Base-by-base conservation (phyloP, 2,113 vertebrate genomes). In the Datnioides undecimradiatus region DNA sequence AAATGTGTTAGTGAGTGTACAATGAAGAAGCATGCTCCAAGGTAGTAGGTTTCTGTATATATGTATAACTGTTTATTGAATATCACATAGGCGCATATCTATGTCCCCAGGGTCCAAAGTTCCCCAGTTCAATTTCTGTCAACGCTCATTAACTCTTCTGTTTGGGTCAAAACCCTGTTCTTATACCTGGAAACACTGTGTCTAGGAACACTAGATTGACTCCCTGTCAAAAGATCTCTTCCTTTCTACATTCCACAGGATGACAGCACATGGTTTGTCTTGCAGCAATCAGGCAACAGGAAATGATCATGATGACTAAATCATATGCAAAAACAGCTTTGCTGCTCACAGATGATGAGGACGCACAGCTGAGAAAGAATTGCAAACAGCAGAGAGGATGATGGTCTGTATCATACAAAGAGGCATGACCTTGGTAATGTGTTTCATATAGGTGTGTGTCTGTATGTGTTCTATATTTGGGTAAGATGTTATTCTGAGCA, bases 351-450 rank as follows among this genome's bases (percentile, higher is more conserved):
- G 31, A 43, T 49, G 38, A 64, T 59, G 21, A 27, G 60, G 19
- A 16, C 33, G 7, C 8, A 12, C 58, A 70, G 36, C 38, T 65
- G 36, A 55, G 34, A 62, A 34, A 36, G 31, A 65, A 69, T 51
- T 57, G 68, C 46, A 70, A 70, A 60, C 29, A 51, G 19, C 11
- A 29, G 16, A 64, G 55, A 48, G 16, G 14, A 45, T 33, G 17
- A 36, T 60, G 34, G 40, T 63, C 19, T 54, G 66, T 75, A 74
- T 67, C 31, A 41, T 14, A 43, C 33, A 8, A 25, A 69, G 41
- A 41, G 38, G 64, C 19, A 17, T 58, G 45, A 76, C 77, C 74
- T 79, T 71, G 72, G 38, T 33, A 17, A 14, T 62, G 38, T 57
- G 34, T 59, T 60, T 76, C 60, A 23, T 80, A 3, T 33, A 73